A percentile compares a stretch with the other conserved stretches of the same genome.
These are phyloP conservation scores for Phainopepla nitens DNA, from an alignment of 2,113 vertebrate species.

Conservation along the genomic window DNA sequence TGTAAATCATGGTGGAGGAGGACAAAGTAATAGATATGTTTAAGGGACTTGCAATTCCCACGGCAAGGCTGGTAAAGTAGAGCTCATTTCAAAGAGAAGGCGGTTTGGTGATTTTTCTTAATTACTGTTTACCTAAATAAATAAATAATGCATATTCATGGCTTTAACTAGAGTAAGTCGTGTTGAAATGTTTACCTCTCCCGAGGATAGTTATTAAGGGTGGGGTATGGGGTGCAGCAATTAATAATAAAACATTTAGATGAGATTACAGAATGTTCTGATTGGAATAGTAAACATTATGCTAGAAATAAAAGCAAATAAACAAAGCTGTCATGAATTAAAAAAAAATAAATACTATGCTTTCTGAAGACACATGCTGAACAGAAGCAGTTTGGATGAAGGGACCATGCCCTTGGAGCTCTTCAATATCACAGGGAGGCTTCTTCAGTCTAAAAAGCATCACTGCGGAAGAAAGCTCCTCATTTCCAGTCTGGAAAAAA, in stretches of 20 bases:
- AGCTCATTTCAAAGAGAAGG: background rate
- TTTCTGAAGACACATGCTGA: background rate
- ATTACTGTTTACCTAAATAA: conserved; percentile 55
- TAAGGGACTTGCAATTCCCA: background rate
- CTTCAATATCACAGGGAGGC: background rate
- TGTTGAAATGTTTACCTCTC: conserved; percentile 46
- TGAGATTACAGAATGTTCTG: conserved; percentile 21
- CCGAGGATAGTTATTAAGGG: conserved; percentile 29
- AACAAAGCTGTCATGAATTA: background rate
- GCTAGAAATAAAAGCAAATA: conserved; percentile 30
- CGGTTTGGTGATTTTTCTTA: background rate
- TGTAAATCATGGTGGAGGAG: background rate
- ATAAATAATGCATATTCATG: conserved; percentile 59
- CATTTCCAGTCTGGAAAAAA: background rate
- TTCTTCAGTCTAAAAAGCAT: background rate
- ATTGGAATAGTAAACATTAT: conserved; percentile 35
- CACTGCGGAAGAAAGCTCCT: background rate
- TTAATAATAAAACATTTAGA: conserved; percentile 55
- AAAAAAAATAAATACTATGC: background rate
- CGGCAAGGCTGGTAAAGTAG: background rate
- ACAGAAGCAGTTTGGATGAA: background rate
- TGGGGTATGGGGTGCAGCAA: background rate
- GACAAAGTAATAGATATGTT: background rate
- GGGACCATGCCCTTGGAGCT: background rate
- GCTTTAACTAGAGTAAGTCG: background rate